A percentile compares a stretch with the other conserved stretches of the same genome.
Evolutionary conservation across 2,113 vertebrate species (phyloP).

Genomic region (Vulpes vulpes): DNA sequence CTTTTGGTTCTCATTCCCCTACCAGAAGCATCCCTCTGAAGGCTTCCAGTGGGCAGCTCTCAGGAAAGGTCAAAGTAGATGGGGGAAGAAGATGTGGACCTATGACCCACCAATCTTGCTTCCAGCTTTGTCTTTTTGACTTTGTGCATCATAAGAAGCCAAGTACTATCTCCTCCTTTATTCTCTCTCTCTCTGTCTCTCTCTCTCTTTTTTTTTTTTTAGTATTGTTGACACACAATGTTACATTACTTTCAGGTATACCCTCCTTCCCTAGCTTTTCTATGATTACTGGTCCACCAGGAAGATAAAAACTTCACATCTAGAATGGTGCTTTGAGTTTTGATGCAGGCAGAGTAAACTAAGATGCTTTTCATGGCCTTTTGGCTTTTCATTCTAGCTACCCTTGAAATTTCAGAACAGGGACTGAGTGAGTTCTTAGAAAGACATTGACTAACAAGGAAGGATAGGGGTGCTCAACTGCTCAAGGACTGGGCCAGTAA

Average conservation of each 20-base stretch:
- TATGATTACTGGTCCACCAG: neutral
- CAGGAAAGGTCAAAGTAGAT: neutral
- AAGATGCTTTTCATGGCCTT: neutral
- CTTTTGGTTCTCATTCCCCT: neutral
- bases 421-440: neutral
- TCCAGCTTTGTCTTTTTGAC: slow-evolving; percentile 33
- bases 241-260: neutral
- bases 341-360: neutral
- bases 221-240: neutral
- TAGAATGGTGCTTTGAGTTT: neutral
- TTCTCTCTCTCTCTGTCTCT: neutral
- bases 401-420: neutral
- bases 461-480: neutral
- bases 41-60: neutral
- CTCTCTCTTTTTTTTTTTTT: neutral
- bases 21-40: neutral
- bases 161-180: neutral
- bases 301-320: neutral
- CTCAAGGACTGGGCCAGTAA: neutral
- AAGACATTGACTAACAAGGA: neutral
- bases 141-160: neutral
- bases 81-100: neutral
- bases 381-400: neutral
- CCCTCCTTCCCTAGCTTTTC: neutral
- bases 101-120: neutral